Percentiles rank a stretch among this genome's conserved stretches.
phyloP scores from a whole-genome alignment of 2,797 vertebrate species.

The Labeo calbasu region DNA sequence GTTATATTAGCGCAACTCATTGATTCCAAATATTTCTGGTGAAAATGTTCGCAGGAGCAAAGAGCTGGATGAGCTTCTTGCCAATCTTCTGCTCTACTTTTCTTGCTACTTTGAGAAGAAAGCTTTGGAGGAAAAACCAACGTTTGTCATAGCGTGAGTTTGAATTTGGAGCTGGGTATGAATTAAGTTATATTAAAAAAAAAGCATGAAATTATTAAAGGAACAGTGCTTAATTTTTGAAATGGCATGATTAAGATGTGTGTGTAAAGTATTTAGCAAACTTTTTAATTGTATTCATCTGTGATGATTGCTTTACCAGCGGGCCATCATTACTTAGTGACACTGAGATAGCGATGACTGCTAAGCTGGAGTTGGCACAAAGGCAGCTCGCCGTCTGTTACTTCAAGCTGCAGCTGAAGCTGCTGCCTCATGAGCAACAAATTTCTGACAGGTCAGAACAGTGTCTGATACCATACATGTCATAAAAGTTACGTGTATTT shows the following conservation, averaged over 20 bases:
- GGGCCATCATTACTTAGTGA: not conserved
- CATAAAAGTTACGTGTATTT: not conserved
- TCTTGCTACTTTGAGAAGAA: constrained; percentile 77
- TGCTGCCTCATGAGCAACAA: not conserved
- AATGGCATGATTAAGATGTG: not conserved
- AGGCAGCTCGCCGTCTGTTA: not conserved
- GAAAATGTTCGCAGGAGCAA: constrained; percentile 69
- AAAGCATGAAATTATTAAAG: constrained; percentile 15
- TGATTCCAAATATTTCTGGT: not conserved
- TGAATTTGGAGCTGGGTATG: not conserved
- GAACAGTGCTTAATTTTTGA: constrained; percentile 9
- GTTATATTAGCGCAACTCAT: not conserved
- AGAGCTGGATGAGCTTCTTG: constrained; percentile 79
- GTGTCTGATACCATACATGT: not conserved
- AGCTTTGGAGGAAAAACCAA: constrained; percentile 70
- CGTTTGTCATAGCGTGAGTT: constrained; percentile 75
- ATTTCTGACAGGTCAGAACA: not conserved
- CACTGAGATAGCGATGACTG: not conserved
- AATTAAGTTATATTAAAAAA: constrained; percentile 6
- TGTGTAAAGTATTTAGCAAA: not conserved
- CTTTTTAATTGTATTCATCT: not conserved
- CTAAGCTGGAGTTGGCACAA: constrained; percentile 69
- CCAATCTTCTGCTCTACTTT: constrained; percentile 80
- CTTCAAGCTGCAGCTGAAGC: not conserved
- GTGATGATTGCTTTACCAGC: not conserved